These are phyloP conservation scores for Sphaeramia orbicularis DNA, from an alignment of 2,797 vertebrate genomes.

Conservation along the genomic window DNA sequence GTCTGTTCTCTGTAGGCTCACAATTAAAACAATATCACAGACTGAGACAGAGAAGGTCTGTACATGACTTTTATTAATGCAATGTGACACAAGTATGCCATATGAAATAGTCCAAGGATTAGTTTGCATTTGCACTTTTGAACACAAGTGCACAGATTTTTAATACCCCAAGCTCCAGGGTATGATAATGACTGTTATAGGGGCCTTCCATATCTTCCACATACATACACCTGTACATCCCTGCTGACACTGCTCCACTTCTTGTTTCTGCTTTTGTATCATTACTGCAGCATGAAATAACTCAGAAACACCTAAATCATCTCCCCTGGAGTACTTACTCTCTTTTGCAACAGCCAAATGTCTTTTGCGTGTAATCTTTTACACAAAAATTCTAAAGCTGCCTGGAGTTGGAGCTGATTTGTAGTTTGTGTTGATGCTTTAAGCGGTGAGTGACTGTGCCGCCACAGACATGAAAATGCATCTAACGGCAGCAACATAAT, in stretches of 20 bases:
- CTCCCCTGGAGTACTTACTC: slow-evolving; percentile 39
- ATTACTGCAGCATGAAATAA: slow-evolving; percentile 51
- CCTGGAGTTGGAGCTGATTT: slow-evolving; percentile 64
- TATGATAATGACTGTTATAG: background rate
- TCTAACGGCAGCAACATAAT: slow-evolving; percentile 61
- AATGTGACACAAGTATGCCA: slow-evolving; percentile 2
- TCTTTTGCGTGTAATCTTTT: slow-evolving; percentile 64
- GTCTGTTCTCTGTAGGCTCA: slow-evolving; percentile 18
- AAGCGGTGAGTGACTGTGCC: slow-evolving; percentile 53
- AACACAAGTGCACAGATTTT: background rate
- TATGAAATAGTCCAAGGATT: background rate
- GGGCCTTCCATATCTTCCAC: slow-evolving; percentile 20
- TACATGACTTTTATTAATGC: slow-evolving; percentile 23
- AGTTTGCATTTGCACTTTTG: background rate
- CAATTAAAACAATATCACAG: slow-evolving; percentile 24
- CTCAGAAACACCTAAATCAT: slow-evolving; percentile 60
- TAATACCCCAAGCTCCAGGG: background rate
- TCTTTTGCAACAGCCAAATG: slow-evolving; percentile 62
- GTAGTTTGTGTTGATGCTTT: slow-evolving; percentile 65
- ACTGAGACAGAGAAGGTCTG: slow-evolving; percentile 7
- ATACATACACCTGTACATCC: background rate
- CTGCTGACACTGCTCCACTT: slow-evolving; percentile 16
- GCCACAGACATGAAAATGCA: slow-evolving; percentile 55
- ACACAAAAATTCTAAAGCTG: slow-evolving; percentile 62
- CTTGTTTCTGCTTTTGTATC: slow-evolving; percentile 24